Conservation (phyloP, 92 coral and sea anemone species). For the Desmophyllum pertusum region DNA sequence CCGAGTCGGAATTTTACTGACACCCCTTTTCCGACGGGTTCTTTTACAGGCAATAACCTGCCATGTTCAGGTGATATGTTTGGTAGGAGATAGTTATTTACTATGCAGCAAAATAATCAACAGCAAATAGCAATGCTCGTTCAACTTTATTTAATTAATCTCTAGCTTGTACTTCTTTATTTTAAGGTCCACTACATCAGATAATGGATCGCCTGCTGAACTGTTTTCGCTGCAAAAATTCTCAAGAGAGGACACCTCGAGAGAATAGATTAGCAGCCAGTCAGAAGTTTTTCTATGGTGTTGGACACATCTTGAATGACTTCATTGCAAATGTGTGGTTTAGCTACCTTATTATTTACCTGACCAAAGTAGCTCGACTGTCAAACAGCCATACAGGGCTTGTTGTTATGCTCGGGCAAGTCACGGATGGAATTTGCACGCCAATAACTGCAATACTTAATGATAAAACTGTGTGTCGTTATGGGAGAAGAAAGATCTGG, state of each 20-base stretch:
- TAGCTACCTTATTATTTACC: slow-evolving; percentile 79
- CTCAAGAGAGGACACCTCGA: not conserved
- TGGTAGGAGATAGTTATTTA: too few relatives aligned
- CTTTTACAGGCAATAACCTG: too few relatives aligned
- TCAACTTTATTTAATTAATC: too few relatives aligned
- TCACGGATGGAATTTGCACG: slow-evolving; percentile 81
- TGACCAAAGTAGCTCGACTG: slow-evolving; percentile 84
- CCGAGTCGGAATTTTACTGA: too few relatives aligned
- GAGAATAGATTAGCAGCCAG: slow-evolving; percentile 54
- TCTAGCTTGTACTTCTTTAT: too few relatives aligned
- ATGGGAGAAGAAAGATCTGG: slow-evolving; percentile 88
- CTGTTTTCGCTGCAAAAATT: not conserved
- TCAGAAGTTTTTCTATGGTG: slow-evolving; percentile 77
- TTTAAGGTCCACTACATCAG: too few relatives aligned
- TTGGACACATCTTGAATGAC: slow-evolving; percentile 86
- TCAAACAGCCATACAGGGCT: slow-evolving; percentile 81
- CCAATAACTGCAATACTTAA: slow-evolving; percentile 81
- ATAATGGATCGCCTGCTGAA: slow-evolving; percentile 5
- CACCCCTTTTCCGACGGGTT: too few relatives aligned
- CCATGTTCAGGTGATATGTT: too few relatives aligned
- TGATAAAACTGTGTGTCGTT: slow-evolving; percentile 86
- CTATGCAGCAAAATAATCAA: too few relatives aligned
- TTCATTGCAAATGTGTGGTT: slow-evolving; percentile 88
- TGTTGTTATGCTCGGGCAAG: slow-evolving; percentile 79
- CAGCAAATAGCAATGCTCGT: too few relatives aligned